phyloP scores from a whole-genome alignment of 2,797 vertebrate species.

The Trachops cirrhosus region DNA sequence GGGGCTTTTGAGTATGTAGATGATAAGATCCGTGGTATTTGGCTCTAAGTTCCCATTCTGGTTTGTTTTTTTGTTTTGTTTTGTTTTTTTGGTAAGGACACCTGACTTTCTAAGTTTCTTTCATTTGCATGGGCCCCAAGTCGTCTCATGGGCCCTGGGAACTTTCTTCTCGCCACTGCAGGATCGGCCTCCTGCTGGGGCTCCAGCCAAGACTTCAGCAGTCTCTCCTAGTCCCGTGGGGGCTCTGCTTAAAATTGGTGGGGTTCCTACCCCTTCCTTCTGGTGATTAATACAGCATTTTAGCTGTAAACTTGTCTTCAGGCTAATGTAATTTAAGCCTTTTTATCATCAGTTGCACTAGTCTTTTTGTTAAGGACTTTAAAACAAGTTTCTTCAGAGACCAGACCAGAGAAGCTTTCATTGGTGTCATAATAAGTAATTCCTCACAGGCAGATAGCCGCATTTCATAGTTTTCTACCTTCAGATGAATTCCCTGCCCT shows the following conservation, averaged over 20 bases:
- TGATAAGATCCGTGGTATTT: neutral
- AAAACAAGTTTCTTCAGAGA: constrained; percentile 21
- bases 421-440: neutral
- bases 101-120: neutral
- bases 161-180: neutral
- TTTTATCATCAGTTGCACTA: neutral
- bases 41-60: neutral
- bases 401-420: neutral
- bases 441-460: neutral
- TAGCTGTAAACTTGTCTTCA: neutral
- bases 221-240: neutral
- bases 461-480: neutral
- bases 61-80: neutral
- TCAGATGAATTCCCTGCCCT: neutral
- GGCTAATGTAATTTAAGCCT: neutral
- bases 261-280: neutral
- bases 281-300: neutral
- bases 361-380: constrained; percentile 13
- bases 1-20: neutral
- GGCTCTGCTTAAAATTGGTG: neutral
- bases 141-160: neutral
- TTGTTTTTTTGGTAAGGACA: constrained; percentile 1
- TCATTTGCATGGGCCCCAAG: neutral
- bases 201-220: neutral
- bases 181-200: neutral